Evolutionary conservation across 2,888 invertebrate species (phyloP).

Genomic region (Lasioglossum malachurum): DNA sequence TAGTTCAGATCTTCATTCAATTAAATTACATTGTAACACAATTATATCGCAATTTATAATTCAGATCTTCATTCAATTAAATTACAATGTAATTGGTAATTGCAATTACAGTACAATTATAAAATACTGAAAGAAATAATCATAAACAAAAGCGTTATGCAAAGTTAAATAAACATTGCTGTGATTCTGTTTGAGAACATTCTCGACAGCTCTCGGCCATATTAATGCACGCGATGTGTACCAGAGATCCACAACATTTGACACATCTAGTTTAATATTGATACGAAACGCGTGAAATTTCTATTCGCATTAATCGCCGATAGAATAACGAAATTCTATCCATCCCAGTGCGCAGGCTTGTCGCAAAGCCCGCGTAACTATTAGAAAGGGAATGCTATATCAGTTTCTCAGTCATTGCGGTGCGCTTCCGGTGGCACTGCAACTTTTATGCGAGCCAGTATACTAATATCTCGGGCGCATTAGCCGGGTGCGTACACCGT

Average conservation of each 20-base stretch:
- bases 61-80: too few relatives aligned
- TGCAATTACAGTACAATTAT: too few relatives aligned
- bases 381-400: neutral
- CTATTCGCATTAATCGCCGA: neutral
- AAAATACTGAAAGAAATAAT: too few relatives aligned
- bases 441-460: neutral
- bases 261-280: neutral
- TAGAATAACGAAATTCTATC: neutral
- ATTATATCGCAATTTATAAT: too few relatives aligned
- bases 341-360: neutral
- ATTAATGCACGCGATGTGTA: too few relatives aligned
- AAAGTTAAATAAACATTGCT: neutral
- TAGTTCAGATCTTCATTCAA: too few relatives aligned
- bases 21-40: too few relatives aligned
- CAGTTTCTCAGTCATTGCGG: neutral
- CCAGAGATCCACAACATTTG: too few relatives aligned
- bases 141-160: neutral
- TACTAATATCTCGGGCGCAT: neutral
- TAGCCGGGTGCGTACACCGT: neutral
- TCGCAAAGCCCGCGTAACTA: neutral
- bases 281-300: neutral
- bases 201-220: too few relatives aligned
- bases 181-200: too few relatives aligned
- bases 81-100: too few relatives aligned
- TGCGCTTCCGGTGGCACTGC: neutral